Conservation (phyloP, 2,797 vertebrate species). For the Ptychobarbus kaznakovi region DNA sequence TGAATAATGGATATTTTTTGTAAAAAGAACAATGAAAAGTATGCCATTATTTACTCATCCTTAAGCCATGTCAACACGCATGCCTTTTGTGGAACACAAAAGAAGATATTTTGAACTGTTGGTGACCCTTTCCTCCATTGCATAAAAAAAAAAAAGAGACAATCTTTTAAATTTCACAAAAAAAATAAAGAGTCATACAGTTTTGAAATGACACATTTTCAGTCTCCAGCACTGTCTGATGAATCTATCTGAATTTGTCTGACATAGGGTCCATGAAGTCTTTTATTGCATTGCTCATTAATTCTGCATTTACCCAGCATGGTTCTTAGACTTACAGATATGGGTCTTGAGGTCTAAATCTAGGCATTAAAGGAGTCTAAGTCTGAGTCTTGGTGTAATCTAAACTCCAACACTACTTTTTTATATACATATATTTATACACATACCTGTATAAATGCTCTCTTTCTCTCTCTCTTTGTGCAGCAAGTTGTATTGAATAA, state of each 20-base stretch:
- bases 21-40: neutral
- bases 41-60: neutral
- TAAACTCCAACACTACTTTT: neutral
- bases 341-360: neutral
- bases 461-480: slow-evolving; percentile 32
- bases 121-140: neutral
- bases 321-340: neutral
- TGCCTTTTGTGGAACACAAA: neutral
- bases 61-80: neutral
- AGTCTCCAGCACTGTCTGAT: neutral
- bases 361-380: neutral
- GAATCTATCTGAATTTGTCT: neutral
- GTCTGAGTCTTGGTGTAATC: neutral
- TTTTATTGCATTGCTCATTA: slow-evolving; percentile 5
- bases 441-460: neutral
- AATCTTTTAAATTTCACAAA: neutral
- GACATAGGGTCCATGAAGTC: neutral
- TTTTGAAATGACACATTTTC: neutral
- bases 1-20: neutral
- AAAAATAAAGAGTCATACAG: neutral
- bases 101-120: neutral
- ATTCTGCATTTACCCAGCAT: neutral
- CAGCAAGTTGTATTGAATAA: slow-evolving; percentile 49
- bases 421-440: neutral
- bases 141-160: neutral